Percentiles rank a stretch among this genome's conserved stretches.
Evolutionary conservation across 1,140 invertebrate genomes (phyloP).

Genomic region (Cyrtorhinus lividipennis): DNA sequence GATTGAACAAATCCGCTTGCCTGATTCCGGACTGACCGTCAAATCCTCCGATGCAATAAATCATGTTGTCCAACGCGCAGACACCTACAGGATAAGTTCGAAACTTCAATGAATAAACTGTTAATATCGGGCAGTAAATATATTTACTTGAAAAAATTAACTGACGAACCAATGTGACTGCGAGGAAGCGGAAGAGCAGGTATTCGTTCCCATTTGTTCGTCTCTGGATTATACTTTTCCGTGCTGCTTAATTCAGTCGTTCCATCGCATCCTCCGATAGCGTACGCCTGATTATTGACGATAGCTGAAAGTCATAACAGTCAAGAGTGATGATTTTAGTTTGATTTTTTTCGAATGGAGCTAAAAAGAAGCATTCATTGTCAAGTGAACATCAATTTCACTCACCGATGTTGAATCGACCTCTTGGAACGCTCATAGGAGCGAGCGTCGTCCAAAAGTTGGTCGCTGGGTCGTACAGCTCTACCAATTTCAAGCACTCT

Average conservation of each 20-base stretch:
- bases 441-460: slow-evolving; percentile 39
- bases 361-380: no score
- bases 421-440: slow-evolving; percentile 39
- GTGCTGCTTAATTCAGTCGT: slow-evolving; percentile 50
- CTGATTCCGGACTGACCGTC: slow-evolving; percentile 57
- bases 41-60: slow-evolving; percentile 71
- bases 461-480: slow-evolving; percentile 38
- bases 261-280: slow-evolving; percentile 68
- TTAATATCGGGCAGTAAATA: no score
- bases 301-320: slow-evolving; percentile 31
- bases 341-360: no score
- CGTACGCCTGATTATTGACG: slow-evolving; percentile 50
- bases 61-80: slow-evolving; percentile 47
- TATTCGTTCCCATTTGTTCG: slow-evolving; percentile 45
- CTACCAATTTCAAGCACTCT: slow-evolving; percentile 61
- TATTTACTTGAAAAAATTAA: no score
- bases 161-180: slow-evolving; percentile 44
- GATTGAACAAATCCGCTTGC: slow-evolving; percentile 58
- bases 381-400: no score
- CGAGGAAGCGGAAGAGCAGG: slow-evolving; percentile 45
- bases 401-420: slow-evolving; percentile 46
- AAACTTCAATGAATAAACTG: slow-evolving; percentile 17
- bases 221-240: slow-evolving; percentile 44
- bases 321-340: no score
- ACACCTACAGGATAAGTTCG: no score